Percentiles rank a stretch among this genome's conserved stretches.
phyloP scores from a whole-genome alignment of 1,140 invertebrate species.

The Portunus trituberculatus region DNA sequence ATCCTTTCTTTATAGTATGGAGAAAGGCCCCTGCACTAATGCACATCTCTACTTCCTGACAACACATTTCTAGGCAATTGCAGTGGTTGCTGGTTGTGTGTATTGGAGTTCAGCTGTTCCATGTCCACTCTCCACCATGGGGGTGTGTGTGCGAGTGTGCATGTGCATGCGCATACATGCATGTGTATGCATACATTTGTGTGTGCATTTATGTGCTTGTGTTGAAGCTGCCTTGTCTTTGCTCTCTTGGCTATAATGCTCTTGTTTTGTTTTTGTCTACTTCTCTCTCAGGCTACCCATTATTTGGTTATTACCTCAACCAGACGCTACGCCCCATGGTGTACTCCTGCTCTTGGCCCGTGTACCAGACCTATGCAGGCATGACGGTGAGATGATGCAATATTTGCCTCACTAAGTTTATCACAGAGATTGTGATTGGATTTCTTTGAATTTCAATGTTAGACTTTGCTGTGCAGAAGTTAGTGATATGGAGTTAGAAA shows the following conservation, averaged over 20 bases:
- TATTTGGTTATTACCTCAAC: slow-evolving; percentile 88
- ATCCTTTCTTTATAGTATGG: too few species aligned
- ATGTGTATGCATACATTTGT: too few species aligned
- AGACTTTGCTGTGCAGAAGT: not conserved
- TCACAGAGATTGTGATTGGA: not conserved
- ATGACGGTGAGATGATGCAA: slow-evolving; percentile 75
- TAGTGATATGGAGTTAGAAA: not conserved
- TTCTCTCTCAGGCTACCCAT: slow-evolving; percentile 85
- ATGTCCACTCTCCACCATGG: too few species aligned
- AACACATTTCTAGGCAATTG: too few species aligned
- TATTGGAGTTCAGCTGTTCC: too few species aligned
- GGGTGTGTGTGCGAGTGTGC: too few species aligned
- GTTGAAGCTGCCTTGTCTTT: not conserved
- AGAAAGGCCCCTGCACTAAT: too few species aligned
- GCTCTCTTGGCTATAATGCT: slow-evolving; percentile 38
- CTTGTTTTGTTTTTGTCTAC: slow-evolving; percentile 56
- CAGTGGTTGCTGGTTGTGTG: too few species aligned
- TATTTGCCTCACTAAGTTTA: not conserved
- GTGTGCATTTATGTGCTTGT: too few species aligned
- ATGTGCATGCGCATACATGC: too few species aligned
- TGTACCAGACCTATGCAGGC: slow-evolving; percentile 84
- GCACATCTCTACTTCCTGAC: too few species aligned
- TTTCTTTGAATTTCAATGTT: not conserved
- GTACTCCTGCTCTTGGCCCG: slow-evolving; percentile 95
- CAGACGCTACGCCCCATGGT: slow-evolving; percentile 90